These are phyloP conservation scores for Stenotaenia linearis DNA, from an alignment of 2,888 invertebrate species.

Conservation along the genomic window DNA sequence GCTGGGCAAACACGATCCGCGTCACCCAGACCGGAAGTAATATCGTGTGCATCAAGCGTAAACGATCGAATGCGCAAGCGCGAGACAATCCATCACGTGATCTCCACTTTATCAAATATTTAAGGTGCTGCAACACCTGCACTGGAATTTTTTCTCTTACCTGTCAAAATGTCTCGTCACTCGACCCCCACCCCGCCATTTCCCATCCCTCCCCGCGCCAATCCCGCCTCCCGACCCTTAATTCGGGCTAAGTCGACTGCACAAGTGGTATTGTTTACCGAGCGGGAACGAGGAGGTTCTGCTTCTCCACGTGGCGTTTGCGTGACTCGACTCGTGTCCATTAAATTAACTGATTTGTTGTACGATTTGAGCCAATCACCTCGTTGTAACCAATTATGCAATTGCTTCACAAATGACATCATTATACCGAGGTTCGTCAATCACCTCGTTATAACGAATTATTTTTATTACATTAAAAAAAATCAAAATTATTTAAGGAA, in stretches of 20 bases:
- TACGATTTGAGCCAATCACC: slow-evolving; percentile 9
- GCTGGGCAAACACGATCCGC: background rate
- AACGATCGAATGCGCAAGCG: slow-evolving; percentile 5
- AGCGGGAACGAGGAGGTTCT: background rate
- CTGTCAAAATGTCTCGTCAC: background rate
- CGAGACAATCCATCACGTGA: background rate
- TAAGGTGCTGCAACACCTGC: background rate
- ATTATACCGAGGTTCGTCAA: background rate
- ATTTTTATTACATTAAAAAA: background rate
- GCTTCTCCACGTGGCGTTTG: background rate
- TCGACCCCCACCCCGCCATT: background rate
- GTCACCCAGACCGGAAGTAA: slow-evolving; percentile 29
- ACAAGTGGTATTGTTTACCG: background rate
- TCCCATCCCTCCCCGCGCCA: background rate
- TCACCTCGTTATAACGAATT: background rate
- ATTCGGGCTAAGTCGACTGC: background rate
- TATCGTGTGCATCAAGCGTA: slow-evolving; percentile 28
- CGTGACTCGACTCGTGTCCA: slow-evolving; percentile 1
- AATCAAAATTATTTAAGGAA: background rate
- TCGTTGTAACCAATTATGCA: background rate
- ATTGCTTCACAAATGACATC: background rate
- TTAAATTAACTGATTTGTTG: slow-evolving; percentile 9
- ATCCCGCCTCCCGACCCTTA: background rate
- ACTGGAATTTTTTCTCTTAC: background rate
- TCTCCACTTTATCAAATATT: slow-evolving; percentile 5